Base-by-base conservation (phyloP, 2,797 vertebrate species). In the Telmatherina bonti region DNA sequence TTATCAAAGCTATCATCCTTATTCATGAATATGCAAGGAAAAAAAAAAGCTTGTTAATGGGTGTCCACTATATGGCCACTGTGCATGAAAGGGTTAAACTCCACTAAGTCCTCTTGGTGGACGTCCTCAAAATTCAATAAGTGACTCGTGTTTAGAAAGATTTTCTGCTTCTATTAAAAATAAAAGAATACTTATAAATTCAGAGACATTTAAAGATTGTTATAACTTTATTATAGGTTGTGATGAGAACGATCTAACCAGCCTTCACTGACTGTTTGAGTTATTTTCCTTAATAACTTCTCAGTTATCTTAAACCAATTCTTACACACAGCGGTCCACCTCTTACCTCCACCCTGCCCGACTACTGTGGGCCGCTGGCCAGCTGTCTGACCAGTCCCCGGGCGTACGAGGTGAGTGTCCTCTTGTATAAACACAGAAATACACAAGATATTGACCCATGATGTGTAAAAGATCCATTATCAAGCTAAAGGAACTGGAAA, bases 291-390 rank as follows among this genome's bases (percentile, higher is more conserved):
- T 93, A 93, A 94, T 66, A 31, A 47, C 11, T 36, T 16, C 20
- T 35, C 88, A 99, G 97, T 88, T 99, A 98, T 81, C 92, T 99
- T 76, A 99, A 99, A 88, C 98, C 98, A 72, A 97, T 97, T 78
- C 95, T 99, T 87, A 99, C 98, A 1, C 98, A 99, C 91, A 99
- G 96, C 11, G 98, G 97, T 0, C 98, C 98, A 0, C 97, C 97
- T 0, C 86, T 99, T 78, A 97, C 96, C 58, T 95, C 96, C 82
- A 99, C 97, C 0, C 94, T 99, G 30, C 98, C 98, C 8, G 89
- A 93, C 76, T 99, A 95, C 95, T 99, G 98, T 76, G 96, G 96
- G 12, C 94, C 97, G 0, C 81, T 99, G 58, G 98, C 98, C 0
- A 96, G 91, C 52, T 99, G 97, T 76, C 94, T 99, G 85, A 98